These are phyloP conservation scores for Teleopsis dalmanni DNA, from an alignment of 1,140 invertebrate genomes.

Conservation along the genomic window DNA sequence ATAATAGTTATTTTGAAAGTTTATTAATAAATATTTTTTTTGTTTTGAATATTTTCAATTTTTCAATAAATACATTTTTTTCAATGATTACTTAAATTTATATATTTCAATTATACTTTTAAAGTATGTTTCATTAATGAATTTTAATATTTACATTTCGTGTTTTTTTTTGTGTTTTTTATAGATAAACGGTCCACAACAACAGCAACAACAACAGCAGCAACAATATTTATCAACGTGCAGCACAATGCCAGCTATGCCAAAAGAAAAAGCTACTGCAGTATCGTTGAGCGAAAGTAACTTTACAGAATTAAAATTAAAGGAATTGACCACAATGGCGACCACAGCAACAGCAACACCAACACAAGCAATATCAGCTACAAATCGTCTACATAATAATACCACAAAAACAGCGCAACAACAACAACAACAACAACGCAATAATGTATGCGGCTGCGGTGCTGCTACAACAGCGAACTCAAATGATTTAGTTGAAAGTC, in stretches of 20 bases:
- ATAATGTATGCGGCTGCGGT: constrained; percentile 26
- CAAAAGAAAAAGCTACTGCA: constrained; percentile 40
- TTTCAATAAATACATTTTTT: too few relatives aligned
- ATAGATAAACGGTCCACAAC: constrained; percentile 41
- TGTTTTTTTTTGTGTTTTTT: constrained; percentile 7
- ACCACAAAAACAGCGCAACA: constrained; percentile 2
- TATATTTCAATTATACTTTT: too few relatives aligned
- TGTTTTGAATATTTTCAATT: too few relatives aligned
- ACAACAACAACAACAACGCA: constrained; percentile 11
- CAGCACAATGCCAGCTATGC: constrained; percentile 39
- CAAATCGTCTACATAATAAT: constrained; percentile 4
- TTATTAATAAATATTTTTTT: too few relatives aligned
- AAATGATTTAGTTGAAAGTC: constrained; percentile 19
- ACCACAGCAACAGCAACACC: constrained; percentile 21
- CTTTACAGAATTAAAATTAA: constrained; percentile 29
- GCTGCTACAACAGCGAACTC: constrained; percentile 20
- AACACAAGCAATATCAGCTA: constrained; percentile 7
- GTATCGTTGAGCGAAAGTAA: constrained; percentile 34
- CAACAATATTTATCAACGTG: constrained; percentile 12
- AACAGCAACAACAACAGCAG: constrained; percentile 14
- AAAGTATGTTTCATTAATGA: neutral
- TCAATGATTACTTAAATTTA: too few relatives aligned
- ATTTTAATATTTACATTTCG: constrained; percentile 1
- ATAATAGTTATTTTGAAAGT: too few relatives aligned
- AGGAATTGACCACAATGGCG: constrained; percentile 19